A percentile compares a stretch with the other conserved stretches of the same genome.
Evolutionary conservation across 2,888 invertebrate species (phyloP).

Genomic region (Arctia plantaginis): DNA sequence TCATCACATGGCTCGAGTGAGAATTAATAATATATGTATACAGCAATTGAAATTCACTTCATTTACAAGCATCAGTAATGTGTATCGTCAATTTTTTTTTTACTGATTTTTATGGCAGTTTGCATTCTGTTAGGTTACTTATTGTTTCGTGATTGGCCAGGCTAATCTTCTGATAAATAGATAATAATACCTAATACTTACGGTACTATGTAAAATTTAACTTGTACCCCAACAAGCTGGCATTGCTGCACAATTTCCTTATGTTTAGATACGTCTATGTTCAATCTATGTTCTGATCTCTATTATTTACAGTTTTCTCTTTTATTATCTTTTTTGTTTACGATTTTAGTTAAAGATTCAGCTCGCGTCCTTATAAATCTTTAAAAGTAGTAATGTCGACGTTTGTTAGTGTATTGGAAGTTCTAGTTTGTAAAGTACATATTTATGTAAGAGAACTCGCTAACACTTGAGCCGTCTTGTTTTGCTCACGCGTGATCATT

Average conservation of each 20-base stretch:
- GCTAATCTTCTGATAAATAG: background rate
- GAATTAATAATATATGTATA: background rate
- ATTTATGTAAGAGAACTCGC: slow-evolving; percentile 43
- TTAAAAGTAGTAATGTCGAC: slow-evolving; percentile 24
- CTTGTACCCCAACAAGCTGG: background rate
- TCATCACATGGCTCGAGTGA: background rate
- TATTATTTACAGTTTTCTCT: slow-evolving; percentile 17
- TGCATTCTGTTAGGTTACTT: background rate
- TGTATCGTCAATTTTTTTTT: background rate
- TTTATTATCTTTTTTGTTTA: slow-evolving; percentile 29
- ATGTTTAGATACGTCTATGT: background rate
- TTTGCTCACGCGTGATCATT: slow-evolving; percentile 25
- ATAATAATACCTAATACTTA: background rate
- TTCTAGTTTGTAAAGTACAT: slow-evolving; percentile 50
- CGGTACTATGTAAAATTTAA: background rate
- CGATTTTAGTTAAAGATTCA: slow-evolving; percentile 32
- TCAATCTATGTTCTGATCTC: background rate
- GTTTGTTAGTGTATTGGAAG: slow-evolving; percentile 31
- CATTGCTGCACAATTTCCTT: background rate
- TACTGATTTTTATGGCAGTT: background rate
- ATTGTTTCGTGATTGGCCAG: background rate
- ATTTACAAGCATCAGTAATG: background rate
- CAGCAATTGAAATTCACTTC: no score
- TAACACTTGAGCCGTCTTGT: slow-evolving; percentile 49
- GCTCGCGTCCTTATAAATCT: slow-evolving; percentile 34